Percentiles rank a stretch among this genome's conserved stretches.
Conservation (phyloP, 2,888 invertebrate species). For the Drosophila rubida region DNA sequence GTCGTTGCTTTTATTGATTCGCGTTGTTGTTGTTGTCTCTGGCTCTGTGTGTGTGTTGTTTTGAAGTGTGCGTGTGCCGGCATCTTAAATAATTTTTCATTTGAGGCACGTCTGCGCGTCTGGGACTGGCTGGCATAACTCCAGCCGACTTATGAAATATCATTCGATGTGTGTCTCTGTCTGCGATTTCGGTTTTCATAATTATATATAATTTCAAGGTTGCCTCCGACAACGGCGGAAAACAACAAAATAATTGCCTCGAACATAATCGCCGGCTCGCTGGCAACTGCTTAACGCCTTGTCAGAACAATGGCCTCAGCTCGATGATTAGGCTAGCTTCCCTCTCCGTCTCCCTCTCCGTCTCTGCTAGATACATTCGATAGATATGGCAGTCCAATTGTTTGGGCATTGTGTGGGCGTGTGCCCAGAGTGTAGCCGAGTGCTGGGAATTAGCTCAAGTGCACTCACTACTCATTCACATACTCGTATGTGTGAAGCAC, state of each 20-base stretch:
- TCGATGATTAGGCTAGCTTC: conserved; percentile 51
- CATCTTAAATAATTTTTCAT: conserved; percentile 78
- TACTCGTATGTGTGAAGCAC: conserved; percentile 66
- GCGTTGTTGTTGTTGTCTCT: conserved; percentile 34
- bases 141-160: conserved; percentile 67
- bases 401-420: conserved; percentile 43
- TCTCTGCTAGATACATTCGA: conserved; percentile 25
- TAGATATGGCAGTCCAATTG: conserved; percentile 40
- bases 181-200: conserved; percentile 68
- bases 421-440: conserved; percentile 41
- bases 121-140: conserved; percentile 42
- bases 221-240: conserved; percentile 55
- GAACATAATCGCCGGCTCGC: conserved; percentile 59
- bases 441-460: conserved; percentile 75
- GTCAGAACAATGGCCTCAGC: conserved; percentile 73
- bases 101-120: conserved; percentile 65
- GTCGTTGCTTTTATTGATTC: conserved; percentile 77
- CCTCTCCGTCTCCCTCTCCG: not conserved
- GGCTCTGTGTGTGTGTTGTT: conserved; percentile 24
- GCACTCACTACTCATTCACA: conserved; percentile 44
- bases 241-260: conserved; percentile 67
- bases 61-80: conserved; percentile 74
- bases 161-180: conserved; percentile 58
- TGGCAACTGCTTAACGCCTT: conserved; percentile 77
- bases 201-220: conserved; percentile 82